phyloP scores from a whole-genome alignment of 2,797 vertebrate genomes.

The Halcyon badia region DNA sequence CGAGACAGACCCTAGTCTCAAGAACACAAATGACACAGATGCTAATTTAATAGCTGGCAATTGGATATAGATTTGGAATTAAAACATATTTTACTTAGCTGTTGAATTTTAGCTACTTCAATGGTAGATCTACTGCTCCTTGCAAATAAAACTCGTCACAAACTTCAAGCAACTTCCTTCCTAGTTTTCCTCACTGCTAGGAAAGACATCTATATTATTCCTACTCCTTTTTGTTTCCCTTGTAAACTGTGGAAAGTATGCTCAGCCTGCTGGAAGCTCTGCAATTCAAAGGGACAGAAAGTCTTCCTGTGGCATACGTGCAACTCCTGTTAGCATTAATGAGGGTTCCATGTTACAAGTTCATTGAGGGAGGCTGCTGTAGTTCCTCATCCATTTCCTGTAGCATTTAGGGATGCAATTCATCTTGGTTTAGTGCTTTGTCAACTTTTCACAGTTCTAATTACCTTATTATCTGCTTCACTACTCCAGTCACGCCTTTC shows the following conservation, averaged over 20 bases:
- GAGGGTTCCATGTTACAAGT: background rate
- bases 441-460: slow-evolving; percentile 44
- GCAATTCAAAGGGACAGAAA: background rate
- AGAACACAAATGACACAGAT: background rate
- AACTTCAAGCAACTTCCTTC: background rate
- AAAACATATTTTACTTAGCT: background rate
- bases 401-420: background rate
- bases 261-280: background rate
- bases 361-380: background rate
- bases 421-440: slow-evolving; percentile 11
- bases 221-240: background rate
- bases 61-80: background rate
- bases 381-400: background rate
- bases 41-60: background rate
- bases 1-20: background rate
- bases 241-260: background rate
- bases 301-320: background rate
- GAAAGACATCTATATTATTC: background rate
- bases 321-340: background rate
- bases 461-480: slow-evolving; percentile 47
- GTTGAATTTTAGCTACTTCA: background rate
- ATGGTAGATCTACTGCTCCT: background rate
- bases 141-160: background rate
- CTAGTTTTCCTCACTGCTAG: background rate
- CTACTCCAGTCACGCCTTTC: slow-evolving; percentile 17